These are phyloP conservation scores for Phalacrocorax pelagicus DNA, from an alignment of 2,113 vertebrate genomes.

Conservation along the genomic window DNA sequence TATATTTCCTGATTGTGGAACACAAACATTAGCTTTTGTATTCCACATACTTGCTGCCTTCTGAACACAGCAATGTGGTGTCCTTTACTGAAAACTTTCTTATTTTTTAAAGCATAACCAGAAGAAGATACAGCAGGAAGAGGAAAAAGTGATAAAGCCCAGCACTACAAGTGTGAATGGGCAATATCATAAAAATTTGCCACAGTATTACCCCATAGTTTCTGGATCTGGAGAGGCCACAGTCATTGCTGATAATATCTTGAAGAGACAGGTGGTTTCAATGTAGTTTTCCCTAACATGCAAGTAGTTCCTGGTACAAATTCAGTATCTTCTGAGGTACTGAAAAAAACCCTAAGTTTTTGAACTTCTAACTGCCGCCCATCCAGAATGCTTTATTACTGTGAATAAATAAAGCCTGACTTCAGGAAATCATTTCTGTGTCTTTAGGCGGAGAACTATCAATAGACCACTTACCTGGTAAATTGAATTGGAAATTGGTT, in stretches of 20 bases:
- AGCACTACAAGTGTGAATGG: neutral
- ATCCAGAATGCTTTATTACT: neutral
- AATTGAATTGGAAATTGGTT: neutral
- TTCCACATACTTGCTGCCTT: neutral
- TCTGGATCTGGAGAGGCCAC: neutral
- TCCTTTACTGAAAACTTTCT: neutral
- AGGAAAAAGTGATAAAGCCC: neutral
- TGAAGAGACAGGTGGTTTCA: rapidly evolving
- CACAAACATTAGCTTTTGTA: neutral
- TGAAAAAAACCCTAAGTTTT: neutral
- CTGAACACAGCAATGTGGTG: neutral
- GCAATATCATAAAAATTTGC: neutral
- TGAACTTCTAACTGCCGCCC: neutral
- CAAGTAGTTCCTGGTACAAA: neutral
- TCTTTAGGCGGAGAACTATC: neutral
- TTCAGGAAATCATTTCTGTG: neutral
- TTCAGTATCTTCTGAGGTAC: neutral
- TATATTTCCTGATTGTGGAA: neutral
- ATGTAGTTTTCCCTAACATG: neutral
- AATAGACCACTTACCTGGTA: neutral
- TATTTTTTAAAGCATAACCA: neutral
- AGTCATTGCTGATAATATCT: neutral
- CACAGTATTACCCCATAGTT: neutral
- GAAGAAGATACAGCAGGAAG: neutral
- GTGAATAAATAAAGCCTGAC: neutral